Evolutionary conservation across 2,797 vertebrate species (phyloP).

Genomic region (Gorsachius magnificus): DNA sequence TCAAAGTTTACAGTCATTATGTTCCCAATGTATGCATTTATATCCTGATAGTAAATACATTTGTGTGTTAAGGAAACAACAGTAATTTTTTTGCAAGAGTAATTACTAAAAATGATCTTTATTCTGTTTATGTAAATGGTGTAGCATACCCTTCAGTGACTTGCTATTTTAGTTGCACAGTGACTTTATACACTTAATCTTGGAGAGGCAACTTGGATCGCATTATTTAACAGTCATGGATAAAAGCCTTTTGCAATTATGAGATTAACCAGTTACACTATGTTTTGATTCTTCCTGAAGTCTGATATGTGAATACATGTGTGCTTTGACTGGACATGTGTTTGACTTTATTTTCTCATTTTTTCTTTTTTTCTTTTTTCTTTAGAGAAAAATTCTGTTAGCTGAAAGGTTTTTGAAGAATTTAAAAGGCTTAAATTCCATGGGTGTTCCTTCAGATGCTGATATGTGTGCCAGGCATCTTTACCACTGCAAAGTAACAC

Average conservation of each 20-base stretch:
- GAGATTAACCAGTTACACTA: slow-evolving; percentile 42
- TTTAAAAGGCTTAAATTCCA: neutral
- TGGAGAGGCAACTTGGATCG: neutral
- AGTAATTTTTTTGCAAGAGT: neutral
- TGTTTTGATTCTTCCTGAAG: slow-evolving; percentile 39
- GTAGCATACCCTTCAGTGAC: neutral
- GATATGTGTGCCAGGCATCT: neutral
- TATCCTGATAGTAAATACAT: neutral
- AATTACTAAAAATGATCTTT: neutral
- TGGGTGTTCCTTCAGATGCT: neutral
- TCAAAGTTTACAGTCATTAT: neutral
- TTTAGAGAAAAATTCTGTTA: neutral
- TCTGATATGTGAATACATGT: neutral
- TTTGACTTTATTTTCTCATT: neutral
- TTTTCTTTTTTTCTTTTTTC: neutral
- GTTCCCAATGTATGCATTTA: neutral
- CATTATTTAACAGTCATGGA: slow-evolving; percentile 56
- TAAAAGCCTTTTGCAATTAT: slow-evolving; percentile 62
- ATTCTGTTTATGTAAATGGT: neutral
- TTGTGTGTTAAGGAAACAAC: neutral
- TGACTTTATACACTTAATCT: slow-evolving; percentile 43
- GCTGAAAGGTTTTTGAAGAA: neutral
- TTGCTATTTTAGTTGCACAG: slow-evolving; percentile 25
- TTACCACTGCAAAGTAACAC: neutral
- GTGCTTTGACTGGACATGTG: neutral